phyloP scores from a whole-genome alignment of 2,888 invertebrate genomes.

The Drosophila cognata region DNA sequence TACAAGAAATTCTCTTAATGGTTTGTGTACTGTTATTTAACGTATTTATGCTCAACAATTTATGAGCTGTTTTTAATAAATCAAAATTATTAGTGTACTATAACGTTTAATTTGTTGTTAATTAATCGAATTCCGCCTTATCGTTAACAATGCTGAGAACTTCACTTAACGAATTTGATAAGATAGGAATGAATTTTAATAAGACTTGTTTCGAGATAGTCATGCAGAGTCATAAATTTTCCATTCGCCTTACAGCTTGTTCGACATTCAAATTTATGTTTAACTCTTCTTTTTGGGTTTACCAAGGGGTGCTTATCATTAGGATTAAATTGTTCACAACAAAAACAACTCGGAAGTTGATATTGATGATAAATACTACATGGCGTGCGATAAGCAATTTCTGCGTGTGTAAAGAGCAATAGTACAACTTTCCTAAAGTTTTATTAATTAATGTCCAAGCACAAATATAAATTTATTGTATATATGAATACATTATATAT shows the following conservation, averaged over 20 bases:
- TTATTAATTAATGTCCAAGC: too few relatives aligned
- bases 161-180: not conserved
- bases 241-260: not conserved
- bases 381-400: not conserved
- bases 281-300: not conserved
- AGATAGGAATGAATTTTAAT: constrained; percentile 3
- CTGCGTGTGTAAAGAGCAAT: not conserved
- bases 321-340: not conserved
- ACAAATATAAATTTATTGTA: not conserved
- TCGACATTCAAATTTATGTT: not conserved
- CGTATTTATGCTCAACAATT: not conserved
- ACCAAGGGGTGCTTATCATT: not conserved
- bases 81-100: not conserved
- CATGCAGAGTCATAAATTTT: not conserved
- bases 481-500: not conserved
- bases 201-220: not conserved
- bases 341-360: not conserved
- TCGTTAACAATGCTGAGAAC: not conserved
- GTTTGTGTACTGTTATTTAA: not conserved
- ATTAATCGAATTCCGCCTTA: not conserved
- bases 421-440: too few relatives aligned
- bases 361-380: not conserved
- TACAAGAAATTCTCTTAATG: not conserved
- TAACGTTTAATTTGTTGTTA: not conserved
- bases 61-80: too few relatives aligned